phyloP scores from a whole-genome alignment of 2,888 invertebrate species.

The Tridacna gigas region DNA sequence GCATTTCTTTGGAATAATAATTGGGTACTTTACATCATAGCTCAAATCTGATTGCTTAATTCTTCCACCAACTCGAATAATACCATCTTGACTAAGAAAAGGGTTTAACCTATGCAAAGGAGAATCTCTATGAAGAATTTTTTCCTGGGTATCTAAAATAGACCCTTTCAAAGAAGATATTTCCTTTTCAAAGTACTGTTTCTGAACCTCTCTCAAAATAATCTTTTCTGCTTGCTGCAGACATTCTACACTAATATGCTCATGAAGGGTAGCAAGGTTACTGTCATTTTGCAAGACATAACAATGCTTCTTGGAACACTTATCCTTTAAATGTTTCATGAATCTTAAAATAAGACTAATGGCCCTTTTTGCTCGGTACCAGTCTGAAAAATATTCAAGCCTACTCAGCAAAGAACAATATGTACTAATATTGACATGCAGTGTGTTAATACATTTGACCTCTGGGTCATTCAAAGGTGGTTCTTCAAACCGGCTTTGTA shows the following conservation, averaged over 20 bases:
- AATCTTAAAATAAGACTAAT: neutral
- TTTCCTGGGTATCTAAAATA: neutral
- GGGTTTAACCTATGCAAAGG: neutral
- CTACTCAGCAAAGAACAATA: neutral
- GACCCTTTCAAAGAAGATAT: neutral
- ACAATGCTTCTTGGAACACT: too few species aligned
- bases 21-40: slow-evolving; percentile 54
- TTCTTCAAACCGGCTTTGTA: neutral
- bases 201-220: neutral
- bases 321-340: too few species aligned
- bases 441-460: neutral
- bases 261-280: too few species aligned
- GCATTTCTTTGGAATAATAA: slow-evolving; percentile 55
- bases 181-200: neutral
- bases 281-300: too few species aligned
- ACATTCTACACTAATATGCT: neutral
- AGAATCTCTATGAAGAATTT: neutral
- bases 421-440: neutral
- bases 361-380: neutral
- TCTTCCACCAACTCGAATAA: slow-evolving; percentile 68
- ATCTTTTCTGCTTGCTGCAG: neutral
- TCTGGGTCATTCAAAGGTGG: neutral
- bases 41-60: slow-evolving; percentile 28
- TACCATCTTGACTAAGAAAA: slow-evolving; percentile 26
- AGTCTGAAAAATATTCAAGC: neutral